These are phyloP conservation scores for Ylistrum balloti DNA, from an alignment of 1,140 invertebrate species.

Conservation along the genomic window DNA sequence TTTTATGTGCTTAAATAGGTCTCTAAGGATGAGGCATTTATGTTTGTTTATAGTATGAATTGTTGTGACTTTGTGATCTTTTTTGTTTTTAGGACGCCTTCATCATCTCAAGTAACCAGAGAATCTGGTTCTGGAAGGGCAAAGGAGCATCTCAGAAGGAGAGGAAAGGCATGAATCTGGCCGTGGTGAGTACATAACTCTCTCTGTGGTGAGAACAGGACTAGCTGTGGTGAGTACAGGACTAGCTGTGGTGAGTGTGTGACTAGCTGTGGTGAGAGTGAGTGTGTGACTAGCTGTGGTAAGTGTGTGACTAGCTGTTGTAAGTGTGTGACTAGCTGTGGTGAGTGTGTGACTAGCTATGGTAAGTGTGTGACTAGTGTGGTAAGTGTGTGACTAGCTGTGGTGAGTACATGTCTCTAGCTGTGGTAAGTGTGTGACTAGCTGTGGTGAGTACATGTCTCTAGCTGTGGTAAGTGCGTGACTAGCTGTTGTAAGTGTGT, in stretches of 20 bases:
- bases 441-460: too few species aligned
- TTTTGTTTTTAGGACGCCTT: conserved; percentile 88
- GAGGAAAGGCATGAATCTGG: conserved; percentile 92
- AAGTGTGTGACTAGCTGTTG: background rate
- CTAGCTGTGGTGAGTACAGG: background rate
- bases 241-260: background rate
- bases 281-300: background rate
- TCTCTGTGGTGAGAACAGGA: background rate
- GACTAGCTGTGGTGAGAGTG: background rate
- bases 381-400: too few species aligned
- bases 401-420: too few species aligned
- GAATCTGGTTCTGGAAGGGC: conserved; percentile 97
- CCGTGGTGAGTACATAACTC: conserved; percentile 85
- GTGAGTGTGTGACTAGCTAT: too few species aligned
- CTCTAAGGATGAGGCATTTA: too few species aligned
- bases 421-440: too few species aligned
- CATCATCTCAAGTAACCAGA: conserved; percentile 93
- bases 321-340: background rate
- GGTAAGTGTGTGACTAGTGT: background rate
- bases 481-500: too few species aligned
- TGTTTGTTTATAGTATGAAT: too few species aligned
- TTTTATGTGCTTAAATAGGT: too few species aligned
- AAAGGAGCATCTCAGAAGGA: conserved; percentile 87
- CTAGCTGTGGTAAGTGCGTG: conserved; percentile 81
- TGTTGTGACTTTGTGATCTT: too few species aligned